Conservation (phyloP, 2,888 invertebrate genomes). For the Geotrupes spiniger region DNA sequence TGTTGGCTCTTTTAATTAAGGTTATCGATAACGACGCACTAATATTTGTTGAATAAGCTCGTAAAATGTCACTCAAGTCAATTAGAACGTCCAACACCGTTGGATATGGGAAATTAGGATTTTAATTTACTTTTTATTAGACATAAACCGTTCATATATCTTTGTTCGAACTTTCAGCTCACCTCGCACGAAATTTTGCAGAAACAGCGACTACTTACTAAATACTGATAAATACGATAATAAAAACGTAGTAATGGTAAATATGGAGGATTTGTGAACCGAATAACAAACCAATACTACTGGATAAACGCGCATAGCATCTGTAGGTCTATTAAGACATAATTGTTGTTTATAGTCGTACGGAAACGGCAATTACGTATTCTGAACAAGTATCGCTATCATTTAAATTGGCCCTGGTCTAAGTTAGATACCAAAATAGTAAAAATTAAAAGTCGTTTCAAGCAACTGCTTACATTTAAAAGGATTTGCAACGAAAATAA, state of each 20-base stretch:
- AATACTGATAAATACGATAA: not conserved
- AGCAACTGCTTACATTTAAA: no score
- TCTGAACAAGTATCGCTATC: slow-evolving; percentile 21
- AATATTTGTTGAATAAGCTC: no score
- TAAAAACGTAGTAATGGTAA: slow-evolving; percentile 1
- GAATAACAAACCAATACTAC: slow-evolving; percentile 13
- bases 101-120: no score
- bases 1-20: no score
- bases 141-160: no score
- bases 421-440: slow-evolving; percentile 2
- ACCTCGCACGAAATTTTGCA: no score
- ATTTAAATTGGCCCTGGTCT: slow-evolving; percentile 24
- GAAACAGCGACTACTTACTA: not conserved
- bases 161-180: no score
- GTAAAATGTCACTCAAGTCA: no score
- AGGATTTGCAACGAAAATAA: no score
- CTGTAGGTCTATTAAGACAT: slow-evolving; percentile 30
- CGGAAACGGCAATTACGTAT: slow-evolving; percentile 27
- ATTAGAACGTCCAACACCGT: no score
- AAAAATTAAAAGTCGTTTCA: not conserved
- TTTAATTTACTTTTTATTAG: no score
- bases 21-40: no score
- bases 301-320: slow-evolving; percentile 22
- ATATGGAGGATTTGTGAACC: slow-evolving; percentile 1
- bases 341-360: slow-evolving; percentile 34